Percentiles rank a stretch among this genome's conserved stretches.
phyloP scores from a whole-genome alignment of 2,113 vertebrate genomes.

The Barnardius zonarius region DNA sequence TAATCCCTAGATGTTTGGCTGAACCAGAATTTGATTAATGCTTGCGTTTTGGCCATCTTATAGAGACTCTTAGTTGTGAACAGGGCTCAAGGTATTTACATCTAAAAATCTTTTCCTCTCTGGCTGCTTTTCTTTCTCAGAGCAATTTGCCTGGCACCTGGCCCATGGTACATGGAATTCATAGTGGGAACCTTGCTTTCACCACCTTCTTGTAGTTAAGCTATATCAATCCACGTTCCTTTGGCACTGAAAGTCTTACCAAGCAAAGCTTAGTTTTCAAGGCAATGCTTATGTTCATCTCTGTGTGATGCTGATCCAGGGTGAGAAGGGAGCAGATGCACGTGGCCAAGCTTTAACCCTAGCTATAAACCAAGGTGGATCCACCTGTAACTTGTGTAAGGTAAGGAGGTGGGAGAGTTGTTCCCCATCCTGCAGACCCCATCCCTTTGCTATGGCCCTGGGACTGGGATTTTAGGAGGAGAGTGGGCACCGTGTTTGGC shows the following conservation, averaged over 20 bases:
- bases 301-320: not conserved
- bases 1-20: not conserved
- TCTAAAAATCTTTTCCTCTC: not conserved
- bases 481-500: fast-evolving
- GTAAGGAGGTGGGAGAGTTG: not conserved
- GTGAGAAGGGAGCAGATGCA: not conserved
- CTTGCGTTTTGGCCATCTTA: not conserved
- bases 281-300: not conserved
- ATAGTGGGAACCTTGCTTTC: not conserved
- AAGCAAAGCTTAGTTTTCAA: not conserved
- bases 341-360: fast-evolving
- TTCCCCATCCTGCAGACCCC: not conserved
- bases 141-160: not conserved
- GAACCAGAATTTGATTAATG: not conserved
- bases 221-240: not conserved
- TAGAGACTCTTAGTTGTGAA: not conserved
- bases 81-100: not conserved
- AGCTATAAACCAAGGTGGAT: not conserved
- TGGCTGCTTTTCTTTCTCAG: not conserved
- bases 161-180: fast-evolving
- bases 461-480: not conserved
- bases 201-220: not conserved
- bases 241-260: not conserved
- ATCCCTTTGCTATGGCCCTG: not conserved
- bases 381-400: fast-evolving